phyloP scores from a whole-genome alignment of 2,113 vertebrate genomes.

The Tiliqua scincoides region DNA sequence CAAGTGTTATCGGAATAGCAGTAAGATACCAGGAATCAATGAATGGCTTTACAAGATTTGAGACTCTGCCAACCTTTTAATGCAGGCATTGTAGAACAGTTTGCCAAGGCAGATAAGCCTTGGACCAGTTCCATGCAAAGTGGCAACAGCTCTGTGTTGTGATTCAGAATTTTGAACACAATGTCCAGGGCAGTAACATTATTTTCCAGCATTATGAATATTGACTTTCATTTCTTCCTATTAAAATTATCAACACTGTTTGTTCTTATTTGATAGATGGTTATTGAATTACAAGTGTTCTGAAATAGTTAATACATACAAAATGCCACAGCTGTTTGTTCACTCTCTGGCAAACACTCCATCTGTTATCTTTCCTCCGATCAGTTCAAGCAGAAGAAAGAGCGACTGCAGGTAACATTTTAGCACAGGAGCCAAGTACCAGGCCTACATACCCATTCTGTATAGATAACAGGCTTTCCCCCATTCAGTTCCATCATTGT shows the following conservation, averaged over 20 bases:
- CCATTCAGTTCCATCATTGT: too few species aligned
- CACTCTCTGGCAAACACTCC: not conserved
- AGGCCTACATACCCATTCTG: too few species aligned
- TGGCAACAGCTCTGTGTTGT: not conserved
- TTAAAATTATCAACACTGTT: not conserved
- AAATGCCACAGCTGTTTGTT: not conserved
- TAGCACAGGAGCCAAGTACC: too few species aligned
- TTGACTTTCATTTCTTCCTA: not conserved
- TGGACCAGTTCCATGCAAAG: not conserved
- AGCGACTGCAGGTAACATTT: too few species aligned
- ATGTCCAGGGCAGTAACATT: not conserved
- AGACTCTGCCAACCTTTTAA: not conserved
- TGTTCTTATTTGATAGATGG: not conserved
- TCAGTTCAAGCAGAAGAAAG: not conserved
- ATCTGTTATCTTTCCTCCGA: not conserved
- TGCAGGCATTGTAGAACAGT: not conserved
- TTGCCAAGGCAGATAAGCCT: not conserved
- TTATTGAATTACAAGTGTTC: not conserved
- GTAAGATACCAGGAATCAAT: not conserved
- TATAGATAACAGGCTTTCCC: too few species aligned
- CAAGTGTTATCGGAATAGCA: not conserved
- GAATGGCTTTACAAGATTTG: slow-evolving; percentile 8
- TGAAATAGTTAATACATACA: not conserved
- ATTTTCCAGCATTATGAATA: not conserved
- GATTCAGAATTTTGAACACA: not conserved